Evolutionary conservation across 2,113 vertebrate genomes (phyloP), one percentile per base, ranked within the genome.

Genomic region (Mustela nigripes): DNA sequence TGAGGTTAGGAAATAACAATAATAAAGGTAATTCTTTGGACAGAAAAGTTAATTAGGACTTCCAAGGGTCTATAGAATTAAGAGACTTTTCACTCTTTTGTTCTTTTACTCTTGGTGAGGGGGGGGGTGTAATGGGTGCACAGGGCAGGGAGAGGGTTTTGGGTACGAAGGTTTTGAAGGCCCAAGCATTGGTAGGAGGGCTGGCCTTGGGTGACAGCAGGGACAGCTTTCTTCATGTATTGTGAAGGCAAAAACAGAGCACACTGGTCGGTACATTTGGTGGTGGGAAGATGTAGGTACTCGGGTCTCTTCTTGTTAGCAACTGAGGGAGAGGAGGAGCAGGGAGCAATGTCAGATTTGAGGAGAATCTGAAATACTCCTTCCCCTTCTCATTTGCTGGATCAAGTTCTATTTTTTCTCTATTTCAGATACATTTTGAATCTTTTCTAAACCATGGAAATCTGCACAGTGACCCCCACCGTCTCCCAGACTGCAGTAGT

Each of bases 221-320:
- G 28, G 36, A 5, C 28, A 79, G 48, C 56, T 39, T 39, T 11
- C 6, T 33, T 33, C 53, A 19, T 2, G 2, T 28, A 31, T 28
- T 7, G 36, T 4, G 18, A 48, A 2, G 19, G 60, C 21, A 21
- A 1, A n/a, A 5, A 1, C 28, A n/a, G 69, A 11, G 2, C 31
- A 0, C n/a, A 4, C 7, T 4, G 18, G 2, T 8, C 16, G 1
- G 28, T 28, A 1, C 33, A 4, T 11, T 33, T 33, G 39, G 31
- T 62, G 15, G 36, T 12, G 28, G 42, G 18, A 42, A 33, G 39
- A 45, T 5, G 5, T 22, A 21, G 11, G 22, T 8, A 0, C 22
- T 63, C 4, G 10, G 39, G 18, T 18, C n/a, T 71, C 39, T 42
- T 18, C n/a, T 11, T 39, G 16, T 79, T 63, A 84, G 4, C 24